phyloP scores from a whole-genome alignment of 2,888 invertebrate genomes.

The Limnephilus auricula region DNA sequence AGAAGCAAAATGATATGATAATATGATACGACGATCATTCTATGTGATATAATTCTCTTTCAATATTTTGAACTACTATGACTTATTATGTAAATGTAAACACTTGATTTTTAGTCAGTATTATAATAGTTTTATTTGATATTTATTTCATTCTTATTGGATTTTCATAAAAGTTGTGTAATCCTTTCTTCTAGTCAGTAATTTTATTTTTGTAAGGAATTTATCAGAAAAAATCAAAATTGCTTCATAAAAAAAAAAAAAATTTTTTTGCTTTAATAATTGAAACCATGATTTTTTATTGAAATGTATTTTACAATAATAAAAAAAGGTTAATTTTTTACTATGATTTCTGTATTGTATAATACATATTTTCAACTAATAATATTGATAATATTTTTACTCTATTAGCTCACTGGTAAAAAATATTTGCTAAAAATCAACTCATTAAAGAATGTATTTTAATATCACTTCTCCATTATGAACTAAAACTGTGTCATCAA shows the following conservation, averaged over 20 bases:
- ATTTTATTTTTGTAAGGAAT: neutral
- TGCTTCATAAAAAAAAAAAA: neutral
- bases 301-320: neutral
- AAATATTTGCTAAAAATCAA: neutral
- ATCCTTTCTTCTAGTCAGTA: neutral
- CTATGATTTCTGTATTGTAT: neutral
- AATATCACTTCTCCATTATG: neutral
- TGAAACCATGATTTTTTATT: neutral
- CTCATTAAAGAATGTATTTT: neutral
- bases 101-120: neutral
- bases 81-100: neutral
- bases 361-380: neutral
- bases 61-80: neutral
- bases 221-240: neutral
- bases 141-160: neutral
- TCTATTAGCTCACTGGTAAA: neutral
- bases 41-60: slow-evolving; percentile 2
- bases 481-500: slow-evolving; percentile 35
- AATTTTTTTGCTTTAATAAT: neutral
- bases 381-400: neutral
- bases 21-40: neutral
- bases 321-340: neutral
- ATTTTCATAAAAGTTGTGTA: neutral
- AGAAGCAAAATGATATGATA: too few species aligned
- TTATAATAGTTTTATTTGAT: neutral